Conservation (phyloP, 1,140 invertebrate genomes). For the Formica selysi region DNA sequence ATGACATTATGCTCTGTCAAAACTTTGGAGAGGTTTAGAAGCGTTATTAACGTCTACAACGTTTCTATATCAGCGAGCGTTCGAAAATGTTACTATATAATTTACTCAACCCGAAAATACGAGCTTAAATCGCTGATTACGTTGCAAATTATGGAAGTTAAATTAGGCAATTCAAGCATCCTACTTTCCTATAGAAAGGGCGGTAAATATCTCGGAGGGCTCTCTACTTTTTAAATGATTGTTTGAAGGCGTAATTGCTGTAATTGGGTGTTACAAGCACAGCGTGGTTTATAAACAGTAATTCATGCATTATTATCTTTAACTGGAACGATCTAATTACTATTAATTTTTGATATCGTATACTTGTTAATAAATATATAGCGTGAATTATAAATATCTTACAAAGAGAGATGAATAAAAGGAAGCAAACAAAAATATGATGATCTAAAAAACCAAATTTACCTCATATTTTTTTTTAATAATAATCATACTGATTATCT, state of each 20-base stretch:
- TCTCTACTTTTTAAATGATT: slow-evolving; percentile 44
- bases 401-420: slow-evolving; percentile 6
- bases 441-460: background rate
- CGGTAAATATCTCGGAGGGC: slow-evolving; percentile 46
- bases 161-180: slow-evolving; percentile 51
- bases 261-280: slow-evolving; percentile 37
- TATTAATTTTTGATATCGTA: slow-evolving; percentile 34
- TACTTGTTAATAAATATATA: slow-evolving; percentile 30
- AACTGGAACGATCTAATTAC: slow-evolving; percentile 36
- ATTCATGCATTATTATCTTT: slow-evolving; percentile 49
- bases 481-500: background rate
- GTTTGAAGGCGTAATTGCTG: slow-evolving; percentile 51
- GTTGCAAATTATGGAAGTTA: slow-evolving; percentile 52
- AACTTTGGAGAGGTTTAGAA: slow-evolving; percentile 52
- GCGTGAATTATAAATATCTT: background rate
- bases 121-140: slow-evolving; percentile 49
- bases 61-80: slow-evolving; percentile 30
- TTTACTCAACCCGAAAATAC: slow-evolving; percentile 42
- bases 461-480: background rate
- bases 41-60: slow-evolving; percentile 55
- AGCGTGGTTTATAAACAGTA: slow-evolving; percentile 47
- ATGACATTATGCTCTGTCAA: slow-evolving; percentile 61
- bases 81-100: slow-evolving; percentile 42
- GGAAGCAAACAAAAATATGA: background rate
- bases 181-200: background rate